Evolutionary conservation across 2,113 vertebrate species (phyloP), one percentile per base, ranked within the genome.

Genomic region (Aphyosemion australe): DNA sequence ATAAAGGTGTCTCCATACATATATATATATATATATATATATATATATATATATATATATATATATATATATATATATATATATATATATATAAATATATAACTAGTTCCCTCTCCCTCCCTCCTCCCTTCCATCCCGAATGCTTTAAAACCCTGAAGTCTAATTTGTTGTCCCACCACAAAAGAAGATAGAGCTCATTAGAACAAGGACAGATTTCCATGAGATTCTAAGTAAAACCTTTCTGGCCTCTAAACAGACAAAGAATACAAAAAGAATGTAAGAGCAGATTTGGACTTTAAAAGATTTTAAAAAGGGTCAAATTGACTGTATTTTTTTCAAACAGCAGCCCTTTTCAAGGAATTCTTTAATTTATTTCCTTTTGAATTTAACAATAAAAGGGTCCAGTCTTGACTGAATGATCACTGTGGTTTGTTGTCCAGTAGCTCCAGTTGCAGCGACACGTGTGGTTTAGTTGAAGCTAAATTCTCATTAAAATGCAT

Each of bases 321-420:
- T 49, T 46, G 20, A 50, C 8, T 0, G 0, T 42, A 15, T 15
- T 21, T 62, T 62, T 37, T 37, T 37, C 1, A 37, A 37, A 37
- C 6, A 37, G 15, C 18, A 5, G 54, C 21, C 0, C 43, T 60
- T 69, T 53, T 31, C 3, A 18, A 4, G 11, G 4, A 45, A 20
- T 0, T 1, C 16, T 47, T 51, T 52, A 12, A 59, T 61, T 53
- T 16, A 14, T 4, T 71, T 69, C 71, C 5, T 13, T 6, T n/a
- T 34, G 20, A 58, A 37, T 20, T n/a, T 12, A 6, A 6, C 26
- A 4, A 21, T n/a, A n/a, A 15, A 55, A 61, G 16, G 18, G 12
- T 74, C 64, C 47, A 57, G 11, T 41, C 18, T 8, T 21, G 31
- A 46, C 46, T 16, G 65, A 78, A 57, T 61, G 56, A 16, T 4